Base-by-base conservation (phyloP, 2,797 vertebrate genomes). In the Yasuhikotakia modesta region DNA sequence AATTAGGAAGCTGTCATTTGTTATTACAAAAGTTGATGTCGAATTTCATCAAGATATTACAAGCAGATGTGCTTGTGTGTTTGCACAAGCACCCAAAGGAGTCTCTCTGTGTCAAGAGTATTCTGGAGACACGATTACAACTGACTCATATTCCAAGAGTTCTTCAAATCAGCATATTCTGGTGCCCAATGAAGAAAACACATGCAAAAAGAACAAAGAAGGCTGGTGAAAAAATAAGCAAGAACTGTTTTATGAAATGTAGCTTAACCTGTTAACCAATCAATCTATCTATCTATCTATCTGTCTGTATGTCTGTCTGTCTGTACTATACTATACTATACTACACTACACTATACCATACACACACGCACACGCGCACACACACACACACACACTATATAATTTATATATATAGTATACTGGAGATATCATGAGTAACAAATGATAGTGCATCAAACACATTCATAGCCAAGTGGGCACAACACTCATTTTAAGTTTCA, bases 51-150 rank as follows among this genome's bases (percentile, higher is more conserved):
- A 67, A 24, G 55, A 48, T 48, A 35, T 50, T 68, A 60, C 27
- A 70, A 75, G 35, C 64, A 57, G 77, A 46, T 50, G 39, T 35
- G 46, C 71, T 70, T 64, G 19, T 48, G 64, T 52, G 60, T 43
- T 68, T 68, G 39, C 46, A 43, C 39, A 16, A 32, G 61, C 22
- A 52, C 39, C 55, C 60, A 66, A 7, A 66, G 21, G 19, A 52
- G 19, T 21, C 35, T 73, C 39, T 69, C 22, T 24, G 10, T 35
- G 45, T 39, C 27, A 73, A 63, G 76, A 79, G 22, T 53, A 55
- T 17, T 48, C 63, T 52, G 46, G n/a, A 69, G 64, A 52, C 16
- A 13, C 27, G 19, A 17, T 43, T 43, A 76, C 43, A 76, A 27
- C 46, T 11, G 11, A 27, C 39, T 78, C 45, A 79, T 45, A 69